phyloP scores from a whole-genome alignment of 2,888 invertebrate species.

The Cephus pygmeus region DNA sequence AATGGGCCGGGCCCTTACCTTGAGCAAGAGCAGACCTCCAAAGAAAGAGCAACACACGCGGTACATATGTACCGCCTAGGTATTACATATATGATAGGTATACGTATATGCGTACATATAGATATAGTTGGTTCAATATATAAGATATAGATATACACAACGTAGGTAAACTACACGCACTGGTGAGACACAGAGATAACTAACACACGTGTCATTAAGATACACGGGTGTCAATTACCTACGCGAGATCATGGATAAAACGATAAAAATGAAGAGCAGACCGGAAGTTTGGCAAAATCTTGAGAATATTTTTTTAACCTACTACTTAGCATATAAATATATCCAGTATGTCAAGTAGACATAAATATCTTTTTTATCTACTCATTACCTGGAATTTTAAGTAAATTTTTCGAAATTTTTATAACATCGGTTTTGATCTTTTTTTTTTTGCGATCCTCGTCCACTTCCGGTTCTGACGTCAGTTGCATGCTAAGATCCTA shows the following conservation, averaged over 20 bases:
- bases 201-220: neutral
- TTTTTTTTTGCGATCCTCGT: too few relatives aligned
- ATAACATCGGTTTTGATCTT: neutral
- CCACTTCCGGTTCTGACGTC: too few relatives aligned
- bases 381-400: neutral
- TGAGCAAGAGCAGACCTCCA: slow-evolving; percentile 36
- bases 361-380: neutral
- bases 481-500: neutral
- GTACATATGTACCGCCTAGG: neutral
- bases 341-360: neutral
- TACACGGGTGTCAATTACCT: neutral
- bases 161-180: neutral
- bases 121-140: too few relatives aligned
- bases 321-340: neutral
- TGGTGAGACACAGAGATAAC: neutral
- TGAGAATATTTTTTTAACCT: neutral
- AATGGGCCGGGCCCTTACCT: slow-evolving; percentile 40
- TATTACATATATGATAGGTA: neutral
- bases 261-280: neutral
- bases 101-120: too few relatives aligned
- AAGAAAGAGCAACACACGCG: slow-evolving; percentile 19
- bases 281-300: neutral
- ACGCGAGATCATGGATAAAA: neutral
- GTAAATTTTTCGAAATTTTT: too few relatives aligned
- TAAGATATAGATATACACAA: neutral